Evolutionary conservation across 2,888 invertebrate species (phyloP), one percentile per base, ranked within the genome.

Genomic region (Synanthedon andrenaeformis): DNA sequence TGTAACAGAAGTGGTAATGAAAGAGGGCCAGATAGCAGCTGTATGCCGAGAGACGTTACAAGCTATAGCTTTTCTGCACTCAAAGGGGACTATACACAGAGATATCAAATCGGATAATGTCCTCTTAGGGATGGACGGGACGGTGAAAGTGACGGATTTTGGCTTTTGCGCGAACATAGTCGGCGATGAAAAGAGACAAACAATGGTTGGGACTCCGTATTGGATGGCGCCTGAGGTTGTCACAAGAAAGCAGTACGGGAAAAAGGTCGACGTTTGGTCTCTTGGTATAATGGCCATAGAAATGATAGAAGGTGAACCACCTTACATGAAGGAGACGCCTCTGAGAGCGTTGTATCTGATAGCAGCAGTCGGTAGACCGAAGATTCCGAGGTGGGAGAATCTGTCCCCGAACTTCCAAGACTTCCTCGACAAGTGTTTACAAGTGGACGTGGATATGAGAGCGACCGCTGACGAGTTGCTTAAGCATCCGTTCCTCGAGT

Each of bases 101-200:
- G 98, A 98, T 75, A 97, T 98, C 55, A 98, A 98, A 76, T 97
- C 97, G n/a, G 98, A 98, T 79, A 98, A 98, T 77, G 94, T 98
- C 12, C 89, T 98, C 2, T 89, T 98, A 2, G 97, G 96, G 14
- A 95, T 97, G 94, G 93, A 96, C 66, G 97, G 97, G 1, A 90
- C 91, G 0, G 96, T 96, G 0, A 96, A 96, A 88, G 95, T 96
- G 0, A 96, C 96, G 0, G 98, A 99, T 82, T 99, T 99, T 81
- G 99, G 99, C 8, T 99, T 99, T 83, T 99, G 98, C 82, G 99
- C 98, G 3, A 98, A 98, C 74, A 95, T 99, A 54, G 92, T 94
- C 49, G 96, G 95, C 0, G 97, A 97, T 64, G 95, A 97, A 69
- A 98, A 98, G 75, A 88, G 97, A n/a, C 95, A 96, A 72, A 98